phyloP scores from a whole-genome alignment of 53 echinoderm and acorn worm species.

The Temnopleurus reevesii region DNA sequence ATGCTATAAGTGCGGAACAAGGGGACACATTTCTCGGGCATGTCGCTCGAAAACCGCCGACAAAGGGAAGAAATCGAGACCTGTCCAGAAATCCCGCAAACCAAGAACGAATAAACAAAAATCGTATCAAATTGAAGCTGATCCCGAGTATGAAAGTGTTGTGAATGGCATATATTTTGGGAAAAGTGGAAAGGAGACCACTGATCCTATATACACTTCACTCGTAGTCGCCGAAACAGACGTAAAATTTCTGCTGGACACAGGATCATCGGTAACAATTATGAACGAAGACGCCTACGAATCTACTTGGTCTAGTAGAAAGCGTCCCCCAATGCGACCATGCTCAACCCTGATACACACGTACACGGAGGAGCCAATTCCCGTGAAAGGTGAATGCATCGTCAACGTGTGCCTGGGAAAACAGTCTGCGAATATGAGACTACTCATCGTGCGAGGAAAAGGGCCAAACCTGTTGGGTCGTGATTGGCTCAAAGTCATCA shows the following conservation, averaged over 20 bases:
- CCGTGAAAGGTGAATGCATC: background rate
- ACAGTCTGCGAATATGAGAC: background rate
- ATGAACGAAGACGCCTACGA: background rate
- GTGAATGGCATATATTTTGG: background rate
- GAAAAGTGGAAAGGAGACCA: background rate
- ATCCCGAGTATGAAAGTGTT: background rate
- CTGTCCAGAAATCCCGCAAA: background rate
- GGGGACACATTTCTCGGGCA: background rate
- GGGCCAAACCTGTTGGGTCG: conserved; percentile 59
- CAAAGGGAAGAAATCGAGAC: background rate
- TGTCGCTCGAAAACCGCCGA: background rate
- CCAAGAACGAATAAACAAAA: background rate
- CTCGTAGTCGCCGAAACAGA: background rate
- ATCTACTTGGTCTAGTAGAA: background rate
- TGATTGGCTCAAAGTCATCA: conserved; percentile 36
- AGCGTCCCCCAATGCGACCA: background rate
- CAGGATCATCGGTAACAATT: background rate
- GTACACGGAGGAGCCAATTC: conserved; percentile 36
- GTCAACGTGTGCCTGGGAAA: background rate
- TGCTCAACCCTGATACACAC: background rate
- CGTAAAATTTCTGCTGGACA: background rate
- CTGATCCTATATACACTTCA: background rate
- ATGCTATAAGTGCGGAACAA: background rate
- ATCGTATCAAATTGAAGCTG: background rate
- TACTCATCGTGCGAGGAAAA: conserved; percentile 48